Base-by-base conservation (phyloP, 2,888 invertebrate species). In the Synergus japonicus region DNA sequence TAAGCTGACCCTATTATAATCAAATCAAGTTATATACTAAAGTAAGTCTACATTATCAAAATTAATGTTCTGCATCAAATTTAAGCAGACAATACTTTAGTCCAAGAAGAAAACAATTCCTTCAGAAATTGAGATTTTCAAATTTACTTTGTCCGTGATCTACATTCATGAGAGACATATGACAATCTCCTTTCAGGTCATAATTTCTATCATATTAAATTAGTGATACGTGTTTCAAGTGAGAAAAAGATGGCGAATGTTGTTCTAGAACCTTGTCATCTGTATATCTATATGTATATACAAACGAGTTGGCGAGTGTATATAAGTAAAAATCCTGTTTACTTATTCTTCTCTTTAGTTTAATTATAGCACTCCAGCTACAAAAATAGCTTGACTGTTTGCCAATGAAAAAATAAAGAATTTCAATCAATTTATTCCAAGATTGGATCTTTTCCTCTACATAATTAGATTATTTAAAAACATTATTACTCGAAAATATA, bases 341-440 rank as follows among this genome's bases (percentile, higher is more conserved):
- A 69, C 29, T 49, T 69, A 54, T 69, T 69, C 69, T 46, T 69
- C 49, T 54, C 66, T 73, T 37, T 54, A 54, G 73, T 73, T 37
- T 73, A 54, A 73, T 73, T 73, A 54, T 73, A 54, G 69, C 54
- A 73, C 54, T 54, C 8, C n/a, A 69, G 44, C 22, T 46, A 46
- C 46, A 67, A 67, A 46, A 69, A 69, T 49, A 69, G 49, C 29
- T 69, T 67, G 67, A 67, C 49, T 54, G 49, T 49, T 69, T 69
- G 46, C 37, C 22, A 69, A 69, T 54, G 46, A 29, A 67, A 44
- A 46, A 46, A 13, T 67, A 18, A 13, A 22, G 46, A 67, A 46
- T 46, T 67, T 22, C 22, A 67, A 67, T 46, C 9, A 67, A 22
- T 22, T 67, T 67, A 65, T 67, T 22, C 46, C 22, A 65, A 41